Evolutionary conservation across 2,113 vertebrate species (phyloP).

Genomic region (Ondatra zibethicus): DNA sequence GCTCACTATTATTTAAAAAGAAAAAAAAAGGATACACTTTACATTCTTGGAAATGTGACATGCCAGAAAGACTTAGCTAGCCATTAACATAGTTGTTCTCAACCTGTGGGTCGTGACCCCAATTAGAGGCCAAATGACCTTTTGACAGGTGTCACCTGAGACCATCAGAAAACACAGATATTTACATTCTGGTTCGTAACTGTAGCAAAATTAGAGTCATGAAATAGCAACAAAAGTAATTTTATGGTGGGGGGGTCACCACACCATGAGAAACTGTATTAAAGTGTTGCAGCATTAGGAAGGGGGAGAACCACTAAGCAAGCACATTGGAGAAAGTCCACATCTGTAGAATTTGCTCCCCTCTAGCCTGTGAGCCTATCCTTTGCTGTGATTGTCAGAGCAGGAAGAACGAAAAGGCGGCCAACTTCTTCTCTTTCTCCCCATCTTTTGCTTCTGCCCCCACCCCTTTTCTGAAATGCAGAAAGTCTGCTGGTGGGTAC

Average conservation of each 20-base stretch:
- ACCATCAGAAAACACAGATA: not conserved
- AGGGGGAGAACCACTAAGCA: not conserved
- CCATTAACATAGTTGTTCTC: not conserved
- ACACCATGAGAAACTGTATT: not conserved
- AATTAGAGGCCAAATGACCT: not conserved
- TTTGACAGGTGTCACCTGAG: not conserved
- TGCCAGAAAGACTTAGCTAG: not conserved
- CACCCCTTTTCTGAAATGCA: slow-evolving; percentile 7
- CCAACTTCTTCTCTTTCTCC: not conserved
- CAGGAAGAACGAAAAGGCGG: not conserved
- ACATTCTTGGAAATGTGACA: not conserved
- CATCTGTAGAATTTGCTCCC: not conserved
- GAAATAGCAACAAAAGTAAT: too few relatives aligned
- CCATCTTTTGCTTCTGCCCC: not conserved
- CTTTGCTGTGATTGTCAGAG: not conserved
- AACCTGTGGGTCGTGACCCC: not conserved
- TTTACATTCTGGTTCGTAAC: not conserved
- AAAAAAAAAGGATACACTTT: not conserved
- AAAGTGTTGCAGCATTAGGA: not conserved
- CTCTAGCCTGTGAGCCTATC: not conserved
- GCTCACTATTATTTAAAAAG: not conserved
- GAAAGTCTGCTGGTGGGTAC: not conserved
- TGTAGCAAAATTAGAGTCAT: not conserved
- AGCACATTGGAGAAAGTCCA: not conserved
- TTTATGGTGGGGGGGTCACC: not conserved